Percentiles rank a stretch among this genome's conserved stretches.
Conservation (phyloP, 2,888 invertebrate species). For the Pachliopta kotzebuea region DNA sequence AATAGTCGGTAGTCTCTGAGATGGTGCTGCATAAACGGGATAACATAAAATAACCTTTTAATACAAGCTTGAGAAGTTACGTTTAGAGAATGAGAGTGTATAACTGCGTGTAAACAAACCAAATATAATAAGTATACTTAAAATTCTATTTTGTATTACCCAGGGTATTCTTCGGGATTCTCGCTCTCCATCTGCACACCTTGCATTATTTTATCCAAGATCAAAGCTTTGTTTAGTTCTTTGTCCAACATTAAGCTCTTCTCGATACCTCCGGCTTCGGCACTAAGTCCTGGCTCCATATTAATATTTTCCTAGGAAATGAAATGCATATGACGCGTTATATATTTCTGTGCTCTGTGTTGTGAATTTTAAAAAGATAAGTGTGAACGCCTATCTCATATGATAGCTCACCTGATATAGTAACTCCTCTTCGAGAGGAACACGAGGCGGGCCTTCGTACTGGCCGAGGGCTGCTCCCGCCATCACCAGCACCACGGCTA, state of each 20-base stretch:
- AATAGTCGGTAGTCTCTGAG: background rate
- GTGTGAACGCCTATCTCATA: too few species aligned
- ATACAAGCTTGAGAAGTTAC: too few species aligned
- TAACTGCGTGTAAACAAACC: too few species aligned
- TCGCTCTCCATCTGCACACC: constrained; percentile 4
- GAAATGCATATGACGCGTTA: background rate
- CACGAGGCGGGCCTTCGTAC: constrained; percentile 37
- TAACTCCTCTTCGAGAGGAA: constrained; percentile 30
- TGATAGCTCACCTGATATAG: constrained; percentile 28
- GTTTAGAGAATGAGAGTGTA: too few species aligned
- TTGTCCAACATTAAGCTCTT: background rate
- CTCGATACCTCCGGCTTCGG: background rate
- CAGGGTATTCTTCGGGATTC: constrained; percentile 2
- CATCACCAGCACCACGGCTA: constrained; percentile 34
- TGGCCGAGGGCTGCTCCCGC: constrained; percentile 35
- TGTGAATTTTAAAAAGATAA: too few species aligned
- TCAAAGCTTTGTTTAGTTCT: constrained; percentile 5
- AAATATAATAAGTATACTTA: too few species aligned
- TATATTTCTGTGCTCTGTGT: too few species aligned
- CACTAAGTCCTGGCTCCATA: constrained; percentile 4
- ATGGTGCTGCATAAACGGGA: background rate
- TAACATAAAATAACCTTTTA: too few species aligned
- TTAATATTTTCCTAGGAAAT: constrained; percentile 10
- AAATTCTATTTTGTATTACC: too few species aligned
- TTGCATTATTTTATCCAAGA: constrained; percentile 20